Conservation (phyloP, 2,888 invertebrate species). For the Tenodera sinensis region DNA sequence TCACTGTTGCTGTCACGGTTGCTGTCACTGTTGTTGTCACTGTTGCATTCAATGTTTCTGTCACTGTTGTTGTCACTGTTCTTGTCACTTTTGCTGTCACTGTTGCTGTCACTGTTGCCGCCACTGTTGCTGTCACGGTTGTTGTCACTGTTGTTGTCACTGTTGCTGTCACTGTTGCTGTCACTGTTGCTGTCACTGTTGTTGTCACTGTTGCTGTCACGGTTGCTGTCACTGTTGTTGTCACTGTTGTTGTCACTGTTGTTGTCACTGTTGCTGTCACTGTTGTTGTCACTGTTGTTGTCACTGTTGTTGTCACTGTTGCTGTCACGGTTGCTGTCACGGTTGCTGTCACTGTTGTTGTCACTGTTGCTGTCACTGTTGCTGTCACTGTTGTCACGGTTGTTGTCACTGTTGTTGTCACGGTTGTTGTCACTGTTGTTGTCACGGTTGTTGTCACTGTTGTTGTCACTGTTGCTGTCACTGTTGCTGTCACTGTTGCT, state of each 20-base stretch:
- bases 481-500: conserved; percentile 4
- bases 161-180: no score
- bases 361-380: conserved; percentile 15
- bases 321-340: conserved; percentile 11
- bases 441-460: no score
- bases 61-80: no score
- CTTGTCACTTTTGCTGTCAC: no score
- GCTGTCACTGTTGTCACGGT: not conserved
- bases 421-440: no score
- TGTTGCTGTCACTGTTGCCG: conserved; percentile 7
- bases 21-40: conserved; percentile 1
- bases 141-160: no score
- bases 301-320: not conserved
- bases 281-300: not conserved
- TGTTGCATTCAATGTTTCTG: no score
- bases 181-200: not conserved
- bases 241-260: conserved; percentile 5
- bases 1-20: conserved; percentile 6
- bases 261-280: conserved; percentile 1
- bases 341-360: conserved; percentile 2
- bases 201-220: not conserved
- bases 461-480: conserved; percentile 6
- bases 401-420: no score
- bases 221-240: conserved; percentile 1
- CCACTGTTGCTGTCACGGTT: no score